Base-by-base conservation (phyloP, 2,113 vertebrate species). In the Abramis brama region DNA sequence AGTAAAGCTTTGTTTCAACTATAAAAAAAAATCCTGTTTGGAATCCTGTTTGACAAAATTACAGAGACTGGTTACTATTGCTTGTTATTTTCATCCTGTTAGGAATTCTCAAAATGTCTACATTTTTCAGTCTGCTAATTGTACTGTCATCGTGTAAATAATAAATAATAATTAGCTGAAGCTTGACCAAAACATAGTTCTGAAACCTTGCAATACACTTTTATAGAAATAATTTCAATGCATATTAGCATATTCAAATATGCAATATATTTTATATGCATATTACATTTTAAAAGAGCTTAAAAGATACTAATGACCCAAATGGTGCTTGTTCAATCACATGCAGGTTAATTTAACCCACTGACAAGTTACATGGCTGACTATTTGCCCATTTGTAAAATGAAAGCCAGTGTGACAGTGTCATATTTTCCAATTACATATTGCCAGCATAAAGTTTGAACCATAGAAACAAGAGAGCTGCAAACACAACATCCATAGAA, bases 301-400 rank as follows among this genome's bases (percentile, higher is more conserved):
- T 47, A 74, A 45, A 13, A 47, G 6, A 6, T 21, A 21, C 17
- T 70, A 74, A 23, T 45, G 2, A 45, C 43, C 43, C 23, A 74
- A 74, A 74, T 8, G 6, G 10, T 33, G 6, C 12, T 25, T 17
- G 6, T 64, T 80, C 25, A 64, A 80, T 64, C 6, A 27, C n/a
- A 80, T 19, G 4, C 15, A 64, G 59, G 39, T 80, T 80, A 30
- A n/a, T 80, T 45, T 43, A 62, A 80, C 7, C 21, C 78, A 79
- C 23, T 10, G 7, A 27, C 57, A 62, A 79, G 11, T n/a, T 60
- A 17, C 33, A 62, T 19, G 8, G 2, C 23, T 43, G 55, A 59
- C 21, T 45, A 43, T 60, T 25, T 62, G 21, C 55, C 25, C 33
- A 39, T 21, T 36, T 36, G 36, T 39, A 15, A n/a, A 60, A 45